Evolutionary conservation across 2,888 invertebrate species (phyloP), one percentile per base, ranked within the genome.

Genomic region (Liposcelis brunnea): DNA sequence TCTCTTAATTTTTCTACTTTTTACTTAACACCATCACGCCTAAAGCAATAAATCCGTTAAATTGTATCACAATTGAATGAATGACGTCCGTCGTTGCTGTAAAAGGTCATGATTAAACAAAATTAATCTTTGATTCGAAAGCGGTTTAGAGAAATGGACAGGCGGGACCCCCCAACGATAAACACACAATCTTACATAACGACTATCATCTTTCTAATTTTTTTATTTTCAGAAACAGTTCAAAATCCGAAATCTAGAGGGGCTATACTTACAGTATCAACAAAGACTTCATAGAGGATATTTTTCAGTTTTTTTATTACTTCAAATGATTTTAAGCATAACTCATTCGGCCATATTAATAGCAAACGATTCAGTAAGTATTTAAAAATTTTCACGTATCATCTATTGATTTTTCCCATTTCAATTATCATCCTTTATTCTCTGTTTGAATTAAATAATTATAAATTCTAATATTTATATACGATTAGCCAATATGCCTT

Each of bases 251-350:
- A 75, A 77, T 57, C 62, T 86, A 50, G 82, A 84, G 61, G 72
- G 74, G 43, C 67, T 85, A 34, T 86, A 81, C 60, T 69, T 75
- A 51, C 69, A 73, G 50, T 87, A 86, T 57, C 80, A 79, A 52
- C 75, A 80, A 53, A 77, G 83, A 55, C 65, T 86, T 49, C 78
- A 80, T 56, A 76, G 81, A 61, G 80, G 81, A 44, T 78, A 83
- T 52, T 75, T 85, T 50, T 77, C 80, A 49, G 71, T 84, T 47
- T 84, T 81, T 61, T 69, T 84, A 50, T 67, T 79, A 16, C 66
- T 85, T 42, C 74, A 82, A 56, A 65, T 76, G 46, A 57, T 75
- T 32, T 71, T 84, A 44, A 75, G 77, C 35, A 62, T 72, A 2
- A 61, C 68, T 2, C 82, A 85, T 56, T 69, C 74, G 34, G 55